phyloP scores from a whole-genome alignment of 1,140 invertebrate species.

The Rhysida immarginata region DNA sequence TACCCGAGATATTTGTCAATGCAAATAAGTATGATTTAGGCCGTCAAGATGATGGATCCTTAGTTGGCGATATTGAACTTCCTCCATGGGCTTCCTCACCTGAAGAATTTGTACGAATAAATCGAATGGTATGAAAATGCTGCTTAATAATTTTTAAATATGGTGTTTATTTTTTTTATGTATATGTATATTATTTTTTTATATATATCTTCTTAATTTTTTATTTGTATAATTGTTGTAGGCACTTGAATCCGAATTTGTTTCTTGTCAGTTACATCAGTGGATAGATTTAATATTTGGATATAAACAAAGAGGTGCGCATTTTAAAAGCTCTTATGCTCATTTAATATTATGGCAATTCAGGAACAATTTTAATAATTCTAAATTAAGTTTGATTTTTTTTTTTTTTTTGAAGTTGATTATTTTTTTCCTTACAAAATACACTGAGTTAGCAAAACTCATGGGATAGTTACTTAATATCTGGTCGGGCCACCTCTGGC shows the following conservation, averaged over 20 bases:
- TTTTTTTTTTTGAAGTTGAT: too few species aligned
- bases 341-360: too few species aligned
- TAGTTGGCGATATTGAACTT: conserved; percentile 72
- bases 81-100: conserved; percentile 93
- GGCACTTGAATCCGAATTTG: conserved; percentile 97
- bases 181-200: conserved; percentile 10
- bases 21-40: conserved; percentile 73
- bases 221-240: conserved; percentile 26
- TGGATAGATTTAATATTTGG: conserved; percentile 99
- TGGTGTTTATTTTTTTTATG: neutral
- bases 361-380: too few species aligned
- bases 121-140: conserved; percentile 59
- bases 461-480: too few species aligned
- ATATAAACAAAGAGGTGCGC: conserved; percentile 87
- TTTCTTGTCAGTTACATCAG: conserved; percentile 97
- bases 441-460: too few species aligned
- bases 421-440: too few species aligned
- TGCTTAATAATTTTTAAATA: neutral
- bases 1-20: conserved; percentile 98
- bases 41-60: conserved; percentile 64
- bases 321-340: too few species aligned
- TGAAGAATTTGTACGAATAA: conserved; percentile 93
- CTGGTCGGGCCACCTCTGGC: too few species aligned
- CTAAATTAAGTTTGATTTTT: too few species aligned
- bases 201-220: neutral